Conservation (phyloP, 2,797 vertebrate genomes). For the Enteromius mattozi region DNA sequence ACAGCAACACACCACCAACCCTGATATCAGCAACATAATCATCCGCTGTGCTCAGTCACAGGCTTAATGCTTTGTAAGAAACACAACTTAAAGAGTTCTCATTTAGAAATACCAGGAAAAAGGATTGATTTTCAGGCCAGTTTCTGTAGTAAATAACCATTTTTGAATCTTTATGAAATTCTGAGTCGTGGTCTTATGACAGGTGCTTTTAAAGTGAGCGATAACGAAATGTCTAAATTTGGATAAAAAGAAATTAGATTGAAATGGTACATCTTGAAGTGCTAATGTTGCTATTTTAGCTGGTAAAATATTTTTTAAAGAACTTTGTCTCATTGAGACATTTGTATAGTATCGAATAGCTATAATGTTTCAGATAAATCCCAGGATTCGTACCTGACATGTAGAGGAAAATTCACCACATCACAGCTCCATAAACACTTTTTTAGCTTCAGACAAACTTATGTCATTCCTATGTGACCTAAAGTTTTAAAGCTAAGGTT, state of each 20-base stretch:
- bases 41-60: not conserved
- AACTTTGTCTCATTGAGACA: not conserved
- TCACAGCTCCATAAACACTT: not conserved
- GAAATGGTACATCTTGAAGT: not conserved
- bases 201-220: not conserved
- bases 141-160: not conserved
- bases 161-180: not conserved
- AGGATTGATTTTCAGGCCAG: not conserved
- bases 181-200: not conserved
- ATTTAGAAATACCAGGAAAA: not conserved
- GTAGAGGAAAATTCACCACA: not conserved
- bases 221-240: not conserved
- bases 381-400: not conserved
- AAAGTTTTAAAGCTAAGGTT: not conserved
- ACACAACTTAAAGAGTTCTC: too few species aligned
- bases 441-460: not conserved
- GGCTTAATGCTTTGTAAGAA: not conserved
- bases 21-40: slow-evolving; percentile 69
- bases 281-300: not conserved
- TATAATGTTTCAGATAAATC: not conserved
- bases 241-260: not conserved
- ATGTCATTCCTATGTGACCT: not conserved
- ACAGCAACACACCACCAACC: slow-evolving; percentile 53
- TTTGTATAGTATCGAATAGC: not conserved
- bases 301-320: not conserved